A percentile compares a stretch with the other conserved stretches of the same genome.
phyloP scores from a whole-genome alignment of 2,888 invertebrate genomes.

The Heliconius aoede region DNA sequence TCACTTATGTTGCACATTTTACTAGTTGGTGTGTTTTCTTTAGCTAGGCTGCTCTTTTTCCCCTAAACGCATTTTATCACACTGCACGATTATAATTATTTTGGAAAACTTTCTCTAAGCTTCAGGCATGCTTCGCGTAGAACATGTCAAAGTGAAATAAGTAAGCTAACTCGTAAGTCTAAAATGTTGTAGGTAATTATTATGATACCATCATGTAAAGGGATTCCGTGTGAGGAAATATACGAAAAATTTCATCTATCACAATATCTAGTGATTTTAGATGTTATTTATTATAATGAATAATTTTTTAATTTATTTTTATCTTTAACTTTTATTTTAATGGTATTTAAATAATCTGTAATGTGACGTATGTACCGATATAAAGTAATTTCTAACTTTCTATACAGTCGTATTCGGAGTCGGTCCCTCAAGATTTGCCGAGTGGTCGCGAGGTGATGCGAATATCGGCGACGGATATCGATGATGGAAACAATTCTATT shows the following conservation, averaged over 20 bases:
- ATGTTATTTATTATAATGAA: constrained; percentile 6
- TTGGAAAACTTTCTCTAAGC: constrained; percentile 79
- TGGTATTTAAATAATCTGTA: constrained; percentile 4
- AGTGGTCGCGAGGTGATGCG: constrained; percentile 91
- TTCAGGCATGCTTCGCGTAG: constrained; percentile 82
- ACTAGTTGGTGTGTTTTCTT: constrained; percentile 80
- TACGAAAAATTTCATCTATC: neutral
- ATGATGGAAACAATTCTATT: constrained; percentile 95
- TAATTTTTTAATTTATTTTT: neutral
- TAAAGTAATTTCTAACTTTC: constrained; percentile 44
- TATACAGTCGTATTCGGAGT: constrained; percentile 85
- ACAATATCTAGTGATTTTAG: constrained; percentile 19
- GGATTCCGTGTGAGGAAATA: constrained; percentile 27
- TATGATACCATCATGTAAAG: constrained; percentile 34
- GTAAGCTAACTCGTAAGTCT: constrained; percentile 50
- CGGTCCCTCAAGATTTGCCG: constrained; percentile 91
- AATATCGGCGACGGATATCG: constrained; percentile 96
- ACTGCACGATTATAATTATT: constrained; percentile 82
- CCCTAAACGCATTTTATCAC: constrained; percentile 81
- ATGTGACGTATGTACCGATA: neutral
- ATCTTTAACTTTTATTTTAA: constrained; percentile 1
- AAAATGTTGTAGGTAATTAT: constrained; percentile 49
- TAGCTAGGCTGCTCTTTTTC: constrained; percentile 82
- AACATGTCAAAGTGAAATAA: constrained; percentile 63
- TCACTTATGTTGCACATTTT: constrained; percentile 82